A percentile compares a stretch with the other conserved stretches of the same genome.
These are phyloP conservation scores for Nymphicus hollandicus DNA, from an alignment of 2,113 vertebrate species.

Conservation along the genomic window DNA sequence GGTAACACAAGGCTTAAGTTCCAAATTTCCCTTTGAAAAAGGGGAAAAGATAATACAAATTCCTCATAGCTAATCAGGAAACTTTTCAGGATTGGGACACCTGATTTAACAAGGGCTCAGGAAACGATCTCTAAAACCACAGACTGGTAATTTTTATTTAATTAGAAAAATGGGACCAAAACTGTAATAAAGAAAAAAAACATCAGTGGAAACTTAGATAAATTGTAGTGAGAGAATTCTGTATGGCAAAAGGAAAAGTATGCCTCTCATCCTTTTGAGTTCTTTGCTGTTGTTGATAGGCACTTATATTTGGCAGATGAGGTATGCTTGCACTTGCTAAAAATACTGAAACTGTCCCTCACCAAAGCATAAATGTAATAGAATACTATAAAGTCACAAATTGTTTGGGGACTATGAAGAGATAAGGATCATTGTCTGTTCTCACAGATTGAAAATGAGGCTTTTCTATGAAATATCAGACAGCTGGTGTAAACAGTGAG, in stretches of 20 bases:
- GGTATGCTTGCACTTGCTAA: neutral
- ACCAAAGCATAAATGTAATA: neutral
- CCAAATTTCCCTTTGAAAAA: neutral
- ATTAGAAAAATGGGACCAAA: neutral
- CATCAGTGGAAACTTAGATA: neutral
- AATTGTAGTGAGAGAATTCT: neutral
- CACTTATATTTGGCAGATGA: neutral
- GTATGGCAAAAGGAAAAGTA: neutral
- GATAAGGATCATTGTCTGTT: neutral
- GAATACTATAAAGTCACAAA: neutral
- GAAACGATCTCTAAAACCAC: neutral
- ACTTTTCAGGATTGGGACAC: neutral
- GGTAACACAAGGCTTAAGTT: accelerated
- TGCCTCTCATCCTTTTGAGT: neutral
- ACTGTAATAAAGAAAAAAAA: neutral
- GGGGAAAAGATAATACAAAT: neutral
- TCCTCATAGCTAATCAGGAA: neutral
- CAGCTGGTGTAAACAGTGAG: neutral
- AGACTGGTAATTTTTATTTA: neutral
- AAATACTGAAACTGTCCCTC: neutral
- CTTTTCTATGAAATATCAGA: neutral
- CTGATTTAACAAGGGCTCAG: neutral
- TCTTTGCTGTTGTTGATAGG: neutral
- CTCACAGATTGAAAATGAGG: neutral
- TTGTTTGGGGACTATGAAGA: neutral